These are phyloP conservation scores for Stenoptilia bipunctidactyla DNA, from an alignment of 2,888 invertebrate species.

Conservation along the genomic window DNA sequence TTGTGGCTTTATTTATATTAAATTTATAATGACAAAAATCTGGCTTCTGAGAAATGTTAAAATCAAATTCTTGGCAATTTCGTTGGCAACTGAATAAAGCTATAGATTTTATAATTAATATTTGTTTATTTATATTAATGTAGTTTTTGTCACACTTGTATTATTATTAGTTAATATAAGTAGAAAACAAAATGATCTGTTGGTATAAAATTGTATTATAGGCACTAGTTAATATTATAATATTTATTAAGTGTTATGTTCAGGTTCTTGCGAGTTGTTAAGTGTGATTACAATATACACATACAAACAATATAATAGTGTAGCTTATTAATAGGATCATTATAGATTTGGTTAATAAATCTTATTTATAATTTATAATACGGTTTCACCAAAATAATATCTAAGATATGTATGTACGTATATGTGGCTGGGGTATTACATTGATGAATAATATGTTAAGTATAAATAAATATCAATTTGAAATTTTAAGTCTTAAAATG, in stretches of 20 bases:
- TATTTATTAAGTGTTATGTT: conserved; percentile 50
- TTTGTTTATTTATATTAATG: no score
- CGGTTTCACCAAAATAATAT: background rate
- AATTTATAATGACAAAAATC: conserved; percentile 9
- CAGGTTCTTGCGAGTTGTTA: conserved; percentile 30
- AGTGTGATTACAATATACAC: conserved; percentile 34
- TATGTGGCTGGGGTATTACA: conserved; percentile 27
- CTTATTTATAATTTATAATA: background rate
- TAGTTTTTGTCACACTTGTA: conserved; percentile 28
- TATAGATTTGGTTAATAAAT: no score
- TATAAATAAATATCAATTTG: no score
- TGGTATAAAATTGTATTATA: conserved; percentile 37
- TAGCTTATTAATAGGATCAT: no score
- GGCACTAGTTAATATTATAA: conserved; percentile 16
- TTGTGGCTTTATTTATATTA: no score
- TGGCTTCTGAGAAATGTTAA: no score
- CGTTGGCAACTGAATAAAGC: no score
- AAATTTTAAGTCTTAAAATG: no score
- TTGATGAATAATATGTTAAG: conserved; percentile 4
- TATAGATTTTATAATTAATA: no score
- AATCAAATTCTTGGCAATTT: no score
- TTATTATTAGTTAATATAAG: conserved; percentile 30
- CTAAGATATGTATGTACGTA: conserved; percentile 12
- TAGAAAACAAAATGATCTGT: conserved; percentile 35
- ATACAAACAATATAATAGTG: no score